Conservation (phyloP, 1,140 invertebrate species). For the Paraescarpia echinospica region DNA sequence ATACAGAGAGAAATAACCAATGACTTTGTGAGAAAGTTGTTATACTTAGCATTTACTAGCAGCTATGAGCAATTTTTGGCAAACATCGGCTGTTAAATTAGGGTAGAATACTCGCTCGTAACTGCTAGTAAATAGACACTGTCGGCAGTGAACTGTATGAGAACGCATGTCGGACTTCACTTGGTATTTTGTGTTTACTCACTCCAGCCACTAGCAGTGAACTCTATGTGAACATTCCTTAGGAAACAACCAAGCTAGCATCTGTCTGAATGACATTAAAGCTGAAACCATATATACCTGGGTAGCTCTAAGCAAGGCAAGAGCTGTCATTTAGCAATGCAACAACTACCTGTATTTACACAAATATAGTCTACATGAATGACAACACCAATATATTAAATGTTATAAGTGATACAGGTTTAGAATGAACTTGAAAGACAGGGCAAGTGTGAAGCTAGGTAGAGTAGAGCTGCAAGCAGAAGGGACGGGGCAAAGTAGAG, state of each 20-base stretch:
- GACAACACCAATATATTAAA: not conserved
- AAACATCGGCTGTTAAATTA: no score
- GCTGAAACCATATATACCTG: not conserved
- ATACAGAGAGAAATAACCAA: no score
- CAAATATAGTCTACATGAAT: not conserved
- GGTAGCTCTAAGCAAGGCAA: not conserved
- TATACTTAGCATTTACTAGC: no score
- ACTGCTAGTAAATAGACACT: no score
- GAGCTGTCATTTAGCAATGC: not conserved
- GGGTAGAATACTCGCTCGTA: no score
- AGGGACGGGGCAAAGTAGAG: not conserved
- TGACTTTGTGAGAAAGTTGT: no score
- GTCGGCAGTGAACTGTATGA: no score
- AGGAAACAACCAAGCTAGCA: not conserved
- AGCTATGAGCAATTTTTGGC: no score
- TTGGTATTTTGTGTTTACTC: no score
- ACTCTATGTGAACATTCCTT: no score
- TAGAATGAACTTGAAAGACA: not conserved
- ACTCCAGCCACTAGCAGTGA: no score
- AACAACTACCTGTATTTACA: not conserved
- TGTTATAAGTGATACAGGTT: not conserved
- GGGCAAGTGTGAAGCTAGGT: not conserved
- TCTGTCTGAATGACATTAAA: not conserved
- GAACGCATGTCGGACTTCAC: no score
- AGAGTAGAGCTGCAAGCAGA: not conserved